Conservation (phyloP, 2,888 invertebrate species). For the Pyrocoelia pectoralis region DNA sequence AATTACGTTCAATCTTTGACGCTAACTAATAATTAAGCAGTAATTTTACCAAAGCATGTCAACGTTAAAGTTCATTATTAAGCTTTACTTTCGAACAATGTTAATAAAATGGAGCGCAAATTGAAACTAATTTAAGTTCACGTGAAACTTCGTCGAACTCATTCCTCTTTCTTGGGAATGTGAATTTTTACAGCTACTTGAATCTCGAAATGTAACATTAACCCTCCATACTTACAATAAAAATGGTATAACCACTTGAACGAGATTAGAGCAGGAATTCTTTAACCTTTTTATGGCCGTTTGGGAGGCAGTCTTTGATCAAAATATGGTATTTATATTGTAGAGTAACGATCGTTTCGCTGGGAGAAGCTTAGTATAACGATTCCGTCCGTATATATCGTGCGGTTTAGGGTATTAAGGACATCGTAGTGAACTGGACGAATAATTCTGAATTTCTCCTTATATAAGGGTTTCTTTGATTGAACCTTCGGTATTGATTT, state of each 20-base stretch:
- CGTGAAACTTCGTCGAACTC: not conserved
- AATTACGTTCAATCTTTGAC: not conserved
- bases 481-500: constrained; percentile 28
- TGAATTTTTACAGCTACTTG: not conserved
- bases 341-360: constrained; percentile 26
- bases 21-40: not conserved
- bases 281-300: constrained; percentile 14
- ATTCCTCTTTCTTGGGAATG: too few species aligned
- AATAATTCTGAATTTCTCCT: constrained; percentile 29
- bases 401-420: constrained; percentile 24
- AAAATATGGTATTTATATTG: constrained; percentile 26
- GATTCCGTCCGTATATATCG: constrained; percentile 25
- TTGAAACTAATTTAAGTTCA: not conserved
- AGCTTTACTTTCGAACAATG: not conserved
- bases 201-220: not conserved
- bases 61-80: not conserved
- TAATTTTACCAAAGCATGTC: constrained; percentile 1
- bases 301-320: constrained; percentile 22
- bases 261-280: not conserved
- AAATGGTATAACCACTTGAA: not conserved
- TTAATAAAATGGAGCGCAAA: not conserved
- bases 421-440: constrained; percentile 25
- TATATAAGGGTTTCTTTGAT: constrained; percentile 29
- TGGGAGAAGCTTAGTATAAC: constrained; percentile 21
- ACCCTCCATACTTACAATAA: not conserved